Percentiles rank a stretch among this genome's conserved stretches.
phyloP scores from a whole-genome alignment of 2,888 invertebrate species.

The Chymomyza caudatula region DNA sequence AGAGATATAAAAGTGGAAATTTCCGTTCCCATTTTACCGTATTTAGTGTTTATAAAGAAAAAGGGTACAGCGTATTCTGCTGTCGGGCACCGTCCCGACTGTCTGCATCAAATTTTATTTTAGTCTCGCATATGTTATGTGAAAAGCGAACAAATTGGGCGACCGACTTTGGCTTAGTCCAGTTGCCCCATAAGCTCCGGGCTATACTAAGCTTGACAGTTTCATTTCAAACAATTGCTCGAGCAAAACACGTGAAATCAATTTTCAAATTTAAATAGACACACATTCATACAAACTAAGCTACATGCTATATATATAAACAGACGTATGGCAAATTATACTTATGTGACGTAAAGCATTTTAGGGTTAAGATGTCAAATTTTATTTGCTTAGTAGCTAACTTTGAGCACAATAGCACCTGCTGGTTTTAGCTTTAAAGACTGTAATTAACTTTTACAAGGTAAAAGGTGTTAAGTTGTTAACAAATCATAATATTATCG shows the following conservation, averaged over 20 bases:
- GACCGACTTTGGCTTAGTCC: not conserved
- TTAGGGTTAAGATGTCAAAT: not conserved
- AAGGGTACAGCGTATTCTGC: too few species aligned
- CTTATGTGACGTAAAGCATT: not conserved
- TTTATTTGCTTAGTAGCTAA: not conserved
- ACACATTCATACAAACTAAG: not conserved
- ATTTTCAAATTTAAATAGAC: not conserved
- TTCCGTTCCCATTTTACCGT: too few species aligned
- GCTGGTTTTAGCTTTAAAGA: not conserved
- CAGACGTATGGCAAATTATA: not conserved
- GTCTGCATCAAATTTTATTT: too few species aligned
- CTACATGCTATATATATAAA: not conserved
- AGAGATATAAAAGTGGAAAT: too few species aligned
- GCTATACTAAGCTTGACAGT: not conserved
- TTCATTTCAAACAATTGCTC: not conserved
- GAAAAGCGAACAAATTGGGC: not conserved
- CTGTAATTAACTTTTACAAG: not conserved
- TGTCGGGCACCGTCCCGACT: too few species aligned
- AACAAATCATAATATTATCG: not conserved
- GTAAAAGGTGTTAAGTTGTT: not conserved
- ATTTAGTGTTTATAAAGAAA: too few species aligned
- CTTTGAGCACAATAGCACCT: not conserved
- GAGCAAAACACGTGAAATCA: not conserved
- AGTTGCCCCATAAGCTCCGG: not conserved
- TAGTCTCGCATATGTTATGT: not conserved